These are phyloP conservation scores for Lacerta bilineata DNA, from an alignment of 2,797 vertebrate species.

Conservation along the genomic window DNA sequence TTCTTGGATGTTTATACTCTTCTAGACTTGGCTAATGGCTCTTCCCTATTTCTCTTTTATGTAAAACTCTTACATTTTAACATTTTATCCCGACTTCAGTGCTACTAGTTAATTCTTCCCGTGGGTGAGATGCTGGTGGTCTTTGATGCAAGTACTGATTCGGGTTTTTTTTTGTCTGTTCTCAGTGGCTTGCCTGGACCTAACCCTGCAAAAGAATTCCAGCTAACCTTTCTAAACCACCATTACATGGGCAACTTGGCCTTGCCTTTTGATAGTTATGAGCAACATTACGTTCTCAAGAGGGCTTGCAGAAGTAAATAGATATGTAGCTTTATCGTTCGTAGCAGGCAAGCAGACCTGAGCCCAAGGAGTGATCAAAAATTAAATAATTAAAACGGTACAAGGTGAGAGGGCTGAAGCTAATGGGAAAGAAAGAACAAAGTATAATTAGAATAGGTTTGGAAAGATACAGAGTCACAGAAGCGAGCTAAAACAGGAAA, in stretches of 20 bases:
- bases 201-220: not conserved
- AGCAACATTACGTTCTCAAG: not conserved
- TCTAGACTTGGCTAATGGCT: not conserved
- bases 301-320: not conserved
- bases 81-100: not conserved
- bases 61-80: not conserved
- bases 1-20: not conserved
- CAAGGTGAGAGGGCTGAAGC: conserved; percentile 27
- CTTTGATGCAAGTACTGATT: not conserved
- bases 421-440: conserved; percentile 26
- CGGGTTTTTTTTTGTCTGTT: not conserved
- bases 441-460: conserved; percentile 17
- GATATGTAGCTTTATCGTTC: not conserved
- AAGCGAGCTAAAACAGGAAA: conserved; percentile 33
- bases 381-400: conserved; percentile 17
- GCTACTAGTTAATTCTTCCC: not conserved
- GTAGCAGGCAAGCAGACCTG: conserved; percentile 6
- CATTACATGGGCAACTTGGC: not conserved
- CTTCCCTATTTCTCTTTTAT: not conserved
- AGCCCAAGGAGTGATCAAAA: conserved; percentile 11
- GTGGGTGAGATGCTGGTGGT: not conserved
- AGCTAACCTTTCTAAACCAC: not conserved
- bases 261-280: not conserved
- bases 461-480: conserved; percentile 28
- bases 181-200: not conserved